Evolutionary conservation across 2,888 invertebrate species (phyloP).

Genomic region (Heteromurus nitidus): DNA sequence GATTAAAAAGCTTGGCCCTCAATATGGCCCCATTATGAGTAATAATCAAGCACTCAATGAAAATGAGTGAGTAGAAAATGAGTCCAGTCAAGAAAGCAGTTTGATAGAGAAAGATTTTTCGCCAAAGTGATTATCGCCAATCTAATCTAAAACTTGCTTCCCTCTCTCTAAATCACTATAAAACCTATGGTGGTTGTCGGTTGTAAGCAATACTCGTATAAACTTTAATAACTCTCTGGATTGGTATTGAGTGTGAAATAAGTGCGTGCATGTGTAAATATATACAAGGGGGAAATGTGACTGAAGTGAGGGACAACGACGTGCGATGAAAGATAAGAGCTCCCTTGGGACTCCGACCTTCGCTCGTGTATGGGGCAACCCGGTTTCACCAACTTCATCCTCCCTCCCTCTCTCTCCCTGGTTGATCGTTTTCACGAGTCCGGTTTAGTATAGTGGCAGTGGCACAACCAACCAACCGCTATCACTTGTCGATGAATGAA

Average conservation of each 20-base stretch:
- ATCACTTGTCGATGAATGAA: too few species aligned
- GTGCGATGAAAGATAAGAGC: constrained; percentile 65
- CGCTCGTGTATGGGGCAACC: constrained; percentile 37
- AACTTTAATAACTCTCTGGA: constrained; percentile 13
- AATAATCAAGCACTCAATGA: constrained; percentile 10
- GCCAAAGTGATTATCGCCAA: neutral
- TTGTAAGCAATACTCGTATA: constrained; percentile 7
- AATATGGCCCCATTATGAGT: neutral
- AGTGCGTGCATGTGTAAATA: constrained; percentile 11
- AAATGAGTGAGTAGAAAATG: neutral
- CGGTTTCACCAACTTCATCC: constrained; percentile 21
- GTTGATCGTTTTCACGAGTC: constrained; percentile 44
- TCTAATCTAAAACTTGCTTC: too few species aligned
- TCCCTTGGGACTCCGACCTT: constrained; percentile 57
- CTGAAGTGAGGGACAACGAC: constrained; percentile 1
- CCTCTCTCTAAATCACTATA: too few species aligned
- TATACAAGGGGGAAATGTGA: neutral
- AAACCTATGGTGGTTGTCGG: too few species aligned
- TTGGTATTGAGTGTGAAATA: constrained; percentile 17
- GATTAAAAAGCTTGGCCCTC: constrained; percentile 7
- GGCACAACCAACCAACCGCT: too few species aligned
- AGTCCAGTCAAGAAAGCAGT: neutral
- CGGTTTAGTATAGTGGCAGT: neutral
- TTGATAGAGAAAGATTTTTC: neutral
- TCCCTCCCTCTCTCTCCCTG: constrained; percentile 42